Conservation (phyloP, 2,113 vertebrate genomes). For the Thermophis baileyi region DNA sequence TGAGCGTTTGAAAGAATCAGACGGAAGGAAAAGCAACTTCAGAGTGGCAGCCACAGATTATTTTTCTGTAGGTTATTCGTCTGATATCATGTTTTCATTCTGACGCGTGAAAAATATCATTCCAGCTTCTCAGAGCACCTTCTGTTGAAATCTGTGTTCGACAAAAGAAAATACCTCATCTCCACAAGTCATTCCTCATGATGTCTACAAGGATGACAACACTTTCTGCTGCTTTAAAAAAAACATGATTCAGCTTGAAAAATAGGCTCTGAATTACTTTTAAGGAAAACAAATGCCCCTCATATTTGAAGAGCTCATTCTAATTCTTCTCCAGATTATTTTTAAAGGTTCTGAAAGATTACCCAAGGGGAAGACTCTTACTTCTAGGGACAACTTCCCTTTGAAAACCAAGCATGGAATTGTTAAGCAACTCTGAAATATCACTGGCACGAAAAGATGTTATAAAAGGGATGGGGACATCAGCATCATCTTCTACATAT, state of each 20-base stretch:
- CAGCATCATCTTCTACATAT: background rate
- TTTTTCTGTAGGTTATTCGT: background rate
- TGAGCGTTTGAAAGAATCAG: background rate
- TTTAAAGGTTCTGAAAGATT: background rate
- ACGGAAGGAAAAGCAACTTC: background rate
- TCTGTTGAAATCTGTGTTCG: background rate
- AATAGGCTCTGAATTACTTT: background rate
- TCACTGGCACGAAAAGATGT: background rate
- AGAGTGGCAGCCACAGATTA: background rate
- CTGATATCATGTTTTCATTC: background rate
- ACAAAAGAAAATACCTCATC: background rate
- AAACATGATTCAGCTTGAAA: background rate
- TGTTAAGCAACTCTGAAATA: background rate
- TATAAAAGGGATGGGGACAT: background rate
- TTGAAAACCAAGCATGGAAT: background rate
- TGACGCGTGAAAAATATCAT: constrained; percentile 15
- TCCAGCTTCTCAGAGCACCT: background rate
- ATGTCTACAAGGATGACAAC: constrained; percentile 1
- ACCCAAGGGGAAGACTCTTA: too few relatives aligned
- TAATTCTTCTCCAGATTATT: background rate
- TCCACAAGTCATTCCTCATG: background rate
- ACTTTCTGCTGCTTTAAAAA: background rate
- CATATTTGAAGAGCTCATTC: background rate
- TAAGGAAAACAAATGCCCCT: background rate
- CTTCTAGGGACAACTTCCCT: background rate